Base-by-base conservation (phyloP, 1,140 invertebrate species). In the Drosophila nigrodunni region DNA sequence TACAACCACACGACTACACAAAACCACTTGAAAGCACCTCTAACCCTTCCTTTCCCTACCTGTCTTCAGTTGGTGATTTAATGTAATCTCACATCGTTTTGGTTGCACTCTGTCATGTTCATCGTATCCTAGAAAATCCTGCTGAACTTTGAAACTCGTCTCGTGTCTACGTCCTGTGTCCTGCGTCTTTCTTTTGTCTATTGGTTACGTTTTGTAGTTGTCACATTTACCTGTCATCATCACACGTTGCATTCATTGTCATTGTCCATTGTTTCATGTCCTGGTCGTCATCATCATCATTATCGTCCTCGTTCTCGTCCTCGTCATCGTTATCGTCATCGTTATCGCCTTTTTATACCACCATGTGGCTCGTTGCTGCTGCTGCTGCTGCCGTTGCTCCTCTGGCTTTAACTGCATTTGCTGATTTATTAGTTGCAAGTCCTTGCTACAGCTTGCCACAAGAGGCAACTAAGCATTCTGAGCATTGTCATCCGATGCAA, bases 391-490 rank as follows among this genome's bases (percentile, higher is more conserved):
- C 55, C 68, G 58, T 58, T 69, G 65, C 39, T 55, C 34, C 50
- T 54, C 47, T 39, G 37, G 39, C 25, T 35, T 37, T 60, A 64
- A 68, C 54, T 71, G 78, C 79, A 73, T 82, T 75, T 78, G 75
- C 69, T 83, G 77, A 83, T 83, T 83, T 83, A 77, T 80, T 77
- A 66, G 49, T 78, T 75, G 57, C 67, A 21, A 59, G 39, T 58
- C 18, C 10, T 15, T 39, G 21, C 54, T 21, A n/a, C 54, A 18
- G 21, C 54, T 58, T 9, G 35, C 37, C 52, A 8, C 34, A 55
- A 43, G 41, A 11, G 41, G 52, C 34, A 57, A 37, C 10, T 43
- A 9, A 18, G 11, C 54, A 9, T 30, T 58, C 55, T 58, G 25
- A 30, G 25, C 13, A 25, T 41, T 41, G 30, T 62, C 47, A 47